Evolutionary conservation across 2,888 invertebrate genomes (phyloP), one percentile per base, ranked within the genome.

Genomic region (Clepsis dumicolana): DNA sequence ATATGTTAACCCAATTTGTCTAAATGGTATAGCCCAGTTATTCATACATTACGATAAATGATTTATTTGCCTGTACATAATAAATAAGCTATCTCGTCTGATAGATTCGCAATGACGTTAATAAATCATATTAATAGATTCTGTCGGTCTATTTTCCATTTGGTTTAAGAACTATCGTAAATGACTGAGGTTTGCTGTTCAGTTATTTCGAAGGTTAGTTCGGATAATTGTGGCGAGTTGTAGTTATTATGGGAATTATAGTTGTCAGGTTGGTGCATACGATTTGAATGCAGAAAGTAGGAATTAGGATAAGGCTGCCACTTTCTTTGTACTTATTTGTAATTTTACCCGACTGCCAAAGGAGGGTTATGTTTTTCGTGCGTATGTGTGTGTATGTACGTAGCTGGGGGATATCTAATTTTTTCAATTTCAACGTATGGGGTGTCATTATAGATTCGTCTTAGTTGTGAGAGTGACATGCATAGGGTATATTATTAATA

Each of bases 81-180:
- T 52, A 52, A 52, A 52, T 52, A 52, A 52, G 52, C 52, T n/a
- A 52, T 52, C 52, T 52, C 14, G 14, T n/a, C 52, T 52, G 52
- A 52, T 52, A 52, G 52, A 25, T 25, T 52, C 52, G 25, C 24
- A 25, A 25, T 4, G 24, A 25, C 25, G 52, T 14, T n/a, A 25
- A 25, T 52, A 52, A 52, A 52, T 52, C 52, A 52, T 52, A 25
- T 52, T 52, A 52, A 52, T 52, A 52, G 52, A 52, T 52, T 52
- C 50, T 25, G 25, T 25, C 52, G 25, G 52, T 18, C 25, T 24
- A 52, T 25, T 52, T 52, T 52, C 52, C 52, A 52, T 52, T 52
- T 52, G 52, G 52, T 52, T n/a, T 52, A 52, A 25, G 25, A 25
- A 25, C 14, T 52, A 52, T 52, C 24, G 25, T 24, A 25, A n/a